phyloP scores from a whole-genome alignment of 2,797 vertebrate species.

The Clarias platycephalus region DNA sequence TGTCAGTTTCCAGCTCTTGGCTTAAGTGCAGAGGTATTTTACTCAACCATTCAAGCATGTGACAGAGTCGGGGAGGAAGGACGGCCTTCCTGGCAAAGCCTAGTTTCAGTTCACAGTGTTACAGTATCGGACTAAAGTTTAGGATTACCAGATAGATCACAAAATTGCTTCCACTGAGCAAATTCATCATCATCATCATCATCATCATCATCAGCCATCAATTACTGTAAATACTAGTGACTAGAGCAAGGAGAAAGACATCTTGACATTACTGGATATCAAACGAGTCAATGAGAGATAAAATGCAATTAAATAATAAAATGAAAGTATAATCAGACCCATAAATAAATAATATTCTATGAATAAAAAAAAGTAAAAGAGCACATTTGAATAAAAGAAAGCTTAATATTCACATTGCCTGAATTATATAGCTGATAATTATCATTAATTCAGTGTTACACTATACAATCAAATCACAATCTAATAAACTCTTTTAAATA shows the following conservation, averaged over 20 bases:
- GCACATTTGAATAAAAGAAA: neutral
- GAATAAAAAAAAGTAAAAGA: too few relatives aligned
- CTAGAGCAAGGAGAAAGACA: neutral
- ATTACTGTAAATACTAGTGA: neutral
- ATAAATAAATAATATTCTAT: neutral
- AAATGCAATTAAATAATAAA: neutral
- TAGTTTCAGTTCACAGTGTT: neutral
- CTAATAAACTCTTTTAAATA: neutral
- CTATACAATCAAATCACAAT: neutral
- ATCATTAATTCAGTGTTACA: neutral
- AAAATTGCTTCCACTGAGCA: neutral
- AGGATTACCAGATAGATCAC: neutral
- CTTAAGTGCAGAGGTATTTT: neutral
- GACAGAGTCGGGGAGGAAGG: slow-evolving; percentile 5
- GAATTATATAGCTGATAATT: neutral
- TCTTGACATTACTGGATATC: neutral
- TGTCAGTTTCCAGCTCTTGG: neutral
- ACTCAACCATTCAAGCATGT: neutral
- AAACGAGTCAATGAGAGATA: too few relatives aligned
- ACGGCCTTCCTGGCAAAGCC: neutral
- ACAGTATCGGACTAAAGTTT: neutral
- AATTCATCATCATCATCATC: neutral
- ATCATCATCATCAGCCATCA: neutral
- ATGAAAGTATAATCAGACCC: neutral
- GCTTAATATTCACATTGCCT: neutral